These are phyloP conservation scores for Dryadula phaetusa DNA, from an alignment of 2,888 invertebrate genomes.

Conservation along the genomic window DNA sequence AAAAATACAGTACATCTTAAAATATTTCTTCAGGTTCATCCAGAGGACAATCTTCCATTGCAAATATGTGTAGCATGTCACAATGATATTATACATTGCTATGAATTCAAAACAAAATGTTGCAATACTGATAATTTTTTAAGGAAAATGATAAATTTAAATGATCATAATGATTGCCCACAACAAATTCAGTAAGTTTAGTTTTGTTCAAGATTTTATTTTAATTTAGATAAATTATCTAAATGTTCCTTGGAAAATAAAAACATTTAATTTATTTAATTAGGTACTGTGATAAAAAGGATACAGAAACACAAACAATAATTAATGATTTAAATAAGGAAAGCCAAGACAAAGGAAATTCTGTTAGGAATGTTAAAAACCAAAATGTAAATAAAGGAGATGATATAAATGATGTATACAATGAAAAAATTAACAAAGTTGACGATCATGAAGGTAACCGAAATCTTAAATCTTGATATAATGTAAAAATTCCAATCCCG, in stretches of 20 bases:
- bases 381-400: conserved; percentile 7
- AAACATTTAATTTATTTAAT: not conserved
- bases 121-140: conserved; percentile 65
- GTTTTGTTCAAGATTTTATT: not conserved
- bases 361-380: not conserved
- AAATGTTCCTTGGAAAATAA: not conserved
- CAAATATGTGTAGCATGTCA: conserved; percentile 63
- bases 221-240: not conserved
- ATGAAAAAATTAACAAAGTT: not conserved
- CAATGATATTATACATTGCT: conserved; percentile 61
- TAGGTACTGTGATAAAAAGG: conserved; percentile 20
- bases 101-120: conserved; percentile 74
- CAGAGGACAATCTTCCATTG: conserved; percentile 58
- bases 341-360: not conserved
- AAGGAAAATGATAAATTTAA: conserved; percentile 53
- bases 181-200: not conserved
- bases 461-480: no score
- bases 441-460: conserved; percentile 15
- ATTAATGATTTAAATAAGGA: conserved; percentile 14
- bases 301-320: conserved; percentile 31
- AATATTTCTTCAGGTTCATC: conserved; percentile 48
- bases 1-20: not conserved
- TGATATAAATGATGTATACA: not conserved
- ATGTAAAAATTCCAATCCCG: not conserved
- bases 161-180: not conserved